phyloP scores from a whole-genome alignment of 2,113 vertebrate species.

The Stegostoma tigrinum region DNA sequence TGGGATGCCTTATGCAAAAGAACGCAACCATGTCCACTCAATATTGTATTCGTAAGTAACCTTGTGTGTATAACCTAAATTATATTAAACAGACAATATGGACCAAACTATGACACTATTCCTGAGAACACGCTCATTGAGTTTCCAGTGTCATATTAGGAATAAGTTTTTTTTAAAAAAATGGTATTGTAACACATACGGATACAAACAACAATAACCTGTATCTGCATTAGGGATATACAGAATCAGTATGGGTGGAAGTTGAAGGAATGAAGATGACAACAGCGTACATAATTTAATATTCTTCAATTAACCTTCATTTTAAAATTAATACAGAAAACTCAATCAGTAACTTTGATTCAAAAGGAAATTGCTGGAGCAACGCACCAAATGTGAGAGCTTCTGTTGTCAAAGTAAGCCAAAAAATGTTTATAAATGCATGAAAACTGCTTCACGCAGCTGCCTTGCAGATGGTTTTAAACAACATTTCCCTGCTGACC shows the following conservation, averaged over 20 bases:
- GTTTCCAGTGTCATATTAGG: background rate
- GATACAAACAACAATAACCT: background rate
- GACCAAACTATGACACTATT: background rate
- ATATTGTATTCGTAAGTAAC: background rate
- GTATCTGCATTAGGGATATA: background rate
- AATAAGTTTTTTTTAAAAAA: background rate
- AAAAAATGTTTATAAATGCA: background rate
- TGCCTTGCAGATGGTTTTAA: background rate
- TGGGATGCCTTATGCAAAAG: background rate
- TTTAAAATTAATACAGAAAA: background rate
- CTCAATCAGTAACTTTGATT: background rate
- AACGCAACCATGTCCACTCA: background rate
- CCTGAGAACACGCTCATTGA: background rate
- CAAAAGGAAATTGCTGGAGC: background rate
- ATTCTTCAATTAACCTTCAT: background rate
- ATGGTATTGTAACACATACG: background rate
- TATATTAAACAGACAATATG: background rate
- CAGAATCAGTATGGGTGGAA: background rate
- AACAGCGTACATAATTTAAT: background rate
- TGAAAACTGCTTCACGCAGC: constrained; percentile 26
- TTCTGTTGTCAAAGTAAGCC: background rate
- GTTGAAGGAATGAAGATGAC: background rate
- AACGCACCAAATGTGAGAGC: background rate
- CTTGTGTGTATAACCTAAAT: too few species aligned
- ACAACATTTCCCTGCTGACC: background rate